Conservation (phyloP, 2,888 invertebrate species). For the Tinea pellionella region DNA sequence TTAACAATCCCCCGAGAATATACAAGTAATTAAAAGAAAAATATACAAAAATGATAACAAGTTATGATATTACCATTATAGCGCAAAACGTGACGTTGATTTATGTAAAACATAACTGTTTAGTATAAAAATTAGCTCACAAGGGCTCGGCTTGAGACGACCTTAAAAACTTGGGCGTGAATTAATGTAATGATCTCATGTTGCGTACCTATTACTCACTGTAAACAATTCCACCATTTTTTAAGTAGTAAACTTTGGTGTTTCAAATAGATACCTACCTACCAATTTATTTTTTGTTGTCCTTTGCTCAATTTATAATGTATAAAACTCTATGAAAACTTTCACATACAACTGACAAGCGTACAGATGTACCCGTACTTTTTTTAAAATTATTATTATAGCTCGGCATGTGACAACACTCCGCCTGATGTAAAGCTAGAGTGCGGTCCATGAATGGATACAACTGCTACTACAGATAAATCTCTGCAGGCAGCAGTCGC, state of each 20-base stretch:
- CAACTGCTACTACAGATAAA: no score
- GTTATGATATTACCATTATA: not conserved
- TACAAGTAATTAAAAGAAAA: not conserved
- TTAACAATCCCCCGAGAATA: not conserved
- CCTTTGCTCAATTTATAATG: no score
- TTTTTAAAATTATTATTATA: no score
- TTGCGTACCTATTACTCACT: conserved; percentile 42
- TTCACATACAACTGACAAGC: no score
- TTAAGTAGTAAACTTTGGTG: not conserved
- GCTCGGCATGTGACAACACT: no score
- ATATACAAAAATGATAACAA: not conserved
- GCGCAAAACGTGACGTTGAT: not conserved
- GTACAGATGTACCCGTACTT: no score
- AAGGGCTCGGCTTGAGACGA: conserved; percentile 2
- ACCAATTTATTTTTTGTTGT: no score
- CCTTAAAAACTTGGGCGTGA: conserved; percentile 4
- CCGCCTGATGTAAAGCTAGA: no score
- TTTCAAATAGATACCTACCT: not conserved
- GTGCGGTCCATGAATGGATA: no score
- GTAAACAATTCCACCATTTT: conserved; percentile 32
- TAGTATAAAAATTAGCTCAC: not conserved
- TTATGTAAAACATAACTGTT: not conserved
- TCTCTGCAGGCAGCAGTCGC: no score
- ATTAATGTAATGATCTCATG: conserved; percentile 41
- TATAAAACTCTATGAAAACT: no score